Evolutionary conservation across 2,113 vertebrate genomes (phyloP).

Genomic region (Xiphorhynchus elegans): DNA sequence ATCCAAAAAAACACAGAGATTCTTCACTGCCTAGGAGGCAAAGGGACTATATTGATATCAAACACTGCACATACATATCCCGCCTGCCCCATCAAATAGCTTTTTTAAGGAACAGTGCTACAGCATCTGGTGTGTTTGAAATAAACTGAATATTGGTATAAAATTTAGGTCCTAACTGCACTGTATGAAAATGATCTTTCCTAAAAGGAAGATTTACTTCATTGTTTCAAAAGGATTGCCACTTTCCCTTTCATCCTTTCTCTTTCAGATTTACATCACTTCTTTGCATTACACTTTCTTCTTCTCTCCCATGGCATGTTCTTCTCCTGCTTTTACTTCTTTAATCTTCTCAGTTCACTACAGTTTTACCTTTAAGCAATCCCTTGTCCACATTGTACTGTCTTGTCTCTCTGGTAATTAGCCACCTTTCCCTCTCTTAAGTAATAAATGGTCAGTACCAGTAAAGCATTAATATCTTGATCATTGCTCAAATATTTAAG

Average conservation of each 20-base stretch:
- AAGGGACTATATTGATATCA: background rate
- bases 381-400: background rate
- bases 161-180: background rate
- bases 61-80: background rate
- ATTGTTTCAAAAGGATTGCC: background rate
- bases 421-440: background rate
- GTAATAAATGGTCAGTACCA: background rate
- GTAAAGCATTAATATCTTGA: background rate
- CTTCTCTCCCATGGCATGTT: background rate
- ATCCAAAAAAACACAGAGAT: background rate
- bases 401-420: background rate
- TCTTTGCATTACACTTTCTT: background rate
- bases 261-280: background rate
- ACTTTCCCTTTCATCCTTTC: background rate
- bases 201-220: background rate
- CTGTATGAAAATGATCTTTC: background rate
- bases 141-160: background rate
- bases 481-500: background rate
- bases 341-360: background rate
- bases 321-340: background rate
- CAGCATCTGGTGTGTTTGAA: background rate
- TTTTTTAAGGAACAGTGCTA: background rate
- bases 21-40: background rate
- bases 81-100: accelerated
- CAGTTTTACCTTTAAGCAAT: background rate